Conservation (phyloP, 2,797 vertebrate species). For the Mormyrops attenuatus region DNA sequence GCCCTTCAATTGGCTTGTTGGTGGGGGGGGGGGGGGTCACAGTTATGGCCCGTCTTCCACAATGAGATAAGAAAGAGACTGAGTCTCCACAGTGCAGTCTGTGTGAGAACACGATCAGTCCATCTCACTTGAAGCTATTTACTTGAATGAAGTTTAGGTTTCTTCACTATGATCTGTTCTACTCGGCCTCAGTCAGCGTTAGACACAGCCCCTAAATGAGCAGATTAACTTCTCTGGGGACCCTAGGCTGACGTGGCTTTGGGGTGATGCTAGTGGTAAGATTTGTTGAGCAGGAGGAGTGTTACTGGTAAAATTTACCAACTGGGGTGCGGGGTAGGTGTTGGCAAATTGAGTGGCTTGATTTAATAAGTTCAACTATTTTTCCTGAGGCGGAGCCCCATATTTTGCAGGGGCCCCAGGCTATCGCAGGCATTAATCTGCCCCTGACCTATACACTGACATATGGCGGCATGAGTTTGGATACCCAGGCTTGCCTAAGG, state of each 20-base stretch:
- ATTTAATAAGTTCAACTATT: background rate
- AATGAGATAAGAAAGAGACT: background rate
- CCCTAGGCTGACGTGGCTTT: background rate
- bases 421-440: background rate
- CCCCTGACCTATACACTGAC: background rate
- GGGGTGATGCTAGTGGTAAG: background rate
- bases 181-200: background rate
- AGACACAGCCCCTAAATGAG: background rate
- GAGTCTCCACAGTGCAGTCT: background rate
- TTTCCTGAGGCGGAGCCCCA: background rate
- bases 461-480: background rate
- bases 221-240: background rate
- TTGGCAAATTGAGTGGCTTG: background rate
- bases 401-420: background rate
- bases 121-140: background rate
- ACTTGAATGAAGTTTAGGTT: background rate
- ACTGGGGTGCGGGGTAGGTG: background rate
- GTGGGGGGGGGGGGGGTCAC: background rate
- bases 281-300: too few species aligned
- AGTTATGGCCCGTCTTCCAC: background rate
- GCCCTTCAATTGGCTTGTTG: slow-evolving; percentile 28
- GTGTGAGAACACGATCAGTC: background rate
- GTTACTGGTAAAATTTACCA: background rate
- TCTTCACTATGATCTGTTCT: background rate
- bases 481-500: slow-evolving; percentile 50